A percentile compares a stretch with the other conserved stretches of the same genome.
These are phyloP conservation scores for Spongilla lacustris DNA, from an alignment of 37 sponge, comb jelly and placozoan species.

Conservation along the genomic window DNA sequence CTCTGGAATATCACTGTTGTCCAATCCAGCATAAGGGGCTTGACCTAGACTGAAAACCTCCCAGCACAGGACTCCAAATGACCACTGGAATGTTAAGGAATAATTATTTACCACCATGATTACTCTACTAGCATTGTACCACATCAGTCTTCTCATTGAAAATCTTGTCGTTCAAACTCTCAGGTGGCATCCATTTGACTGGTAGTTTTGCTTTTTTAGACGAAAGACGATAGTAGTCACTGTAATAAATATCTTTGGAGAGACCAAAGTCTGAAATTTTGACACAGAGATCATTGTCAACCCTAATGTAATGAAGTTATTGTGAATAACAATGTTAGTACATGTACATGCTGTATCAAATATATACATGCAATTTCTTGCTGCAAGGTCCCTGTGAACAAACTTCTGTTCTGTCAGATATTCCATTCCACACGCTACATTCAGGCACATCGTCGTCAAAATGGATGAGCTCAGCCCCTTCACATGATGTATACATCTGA, in stretches of 20 bases:
- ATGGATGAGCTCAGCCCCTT: not conserved
- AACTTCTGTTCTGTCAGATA: conserved; percentile 15
- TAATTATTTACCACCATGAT: no score
- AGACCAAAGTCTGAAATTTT: conserved; percentile 51
- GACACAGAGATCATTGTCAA: conserved; percentile 12
- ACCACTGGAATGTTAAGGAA: conserved; percentile 39
- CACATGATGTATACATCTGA: not conserved
- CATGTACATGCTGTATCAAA: no score
- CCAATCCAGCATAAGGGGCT: conserved; percentile 52
- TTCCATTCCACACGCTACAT: conserved; percentile 35
- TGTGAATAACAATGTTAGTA: no score
- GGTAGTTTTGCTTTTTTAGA: conserved; percentile 20
- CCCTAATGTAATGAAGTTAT: not conserved
- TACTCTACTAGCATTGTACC: not conserved
- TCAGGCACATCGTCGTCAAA: conserved; percentile 7
- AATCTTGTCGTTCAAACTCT: conserved; percentile 28
- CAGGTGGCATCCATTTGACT: conserved; percentile 48
- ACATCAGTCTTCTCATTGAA: conserved; percentile 51
- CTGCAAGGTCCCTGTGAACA: conserved; percentile 38
- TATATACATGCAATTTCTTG: conserved; percentile 45
- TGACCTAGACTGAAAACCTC: conserved; percentile 55
- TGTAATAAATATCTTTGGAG: conserved; percentile 23
- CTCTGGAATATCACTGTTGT: conserved; percentile 55
- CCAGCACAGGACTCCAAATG: conserved; percentile 65
- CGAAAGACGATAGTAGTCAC: conserved; percentile 10